Percentiles rank a stretch among this genome's conserved stretches.
Evolutionary conservation across 2,113 vertebrate genomes (phyloP).

Genomic region (Tachuris rubrigastra): DNA sequence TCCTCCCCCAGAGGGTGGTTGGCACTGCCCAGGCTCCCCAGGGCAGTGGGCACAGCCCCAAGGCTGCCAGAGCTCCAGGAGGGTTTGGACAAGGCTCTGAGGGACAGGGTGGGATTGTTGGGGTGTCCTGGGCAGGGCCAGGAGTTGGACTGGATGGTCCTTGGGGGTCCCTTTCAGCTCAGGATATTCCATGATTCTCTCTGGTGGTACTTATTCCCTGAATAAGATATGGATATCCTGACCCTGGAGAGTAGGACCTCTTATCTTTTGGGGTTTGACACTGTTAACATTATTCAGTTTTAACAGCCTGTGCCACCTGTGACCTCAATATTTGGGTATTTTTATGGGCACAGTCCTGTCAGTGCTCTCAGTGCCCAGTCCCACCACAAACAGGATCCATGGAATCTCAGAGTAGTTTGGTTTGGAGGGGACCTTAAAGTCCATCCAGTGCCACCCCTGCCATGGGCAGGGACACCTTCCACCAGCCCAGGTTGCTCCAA

Average conservation of each 20-base stretch:
- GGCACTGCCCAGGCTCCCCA: not conserved
- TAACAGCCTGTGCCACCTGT: not conserved
- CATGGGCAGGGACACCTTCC: not conserved
- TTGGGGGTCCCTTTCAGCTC: rapidly evolving
- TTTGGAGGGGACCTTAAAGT: not conserved
- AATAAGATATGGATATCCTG: not conserved
- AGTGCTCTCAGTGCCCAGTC: not conserved
- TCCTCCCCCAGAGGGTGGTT: not conserved
- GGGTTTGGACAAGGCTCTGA: rapidly evolving
- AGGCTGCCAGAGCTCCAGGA: not conserved
- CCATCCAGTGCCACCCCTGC: not conserved
- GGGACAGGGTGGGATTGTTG: not conserved
- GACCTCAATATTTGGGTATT: rapidly evolving
- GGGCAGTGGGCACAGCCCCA: not conserved
- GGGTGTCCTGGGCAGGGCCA: not conserved
- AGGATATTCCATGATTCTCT: not conserved
- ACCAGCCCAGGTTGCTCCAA: rapidly evolving
- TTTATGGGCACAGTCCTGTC: not conserved
- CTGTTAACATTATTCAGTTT: no score
- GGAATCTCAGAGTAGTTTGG: not conserved
- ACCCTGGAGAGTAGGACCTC: not conserved
- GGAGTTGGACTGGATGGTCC: not conserved
- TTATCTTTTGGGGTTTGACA: rapidly evolving
- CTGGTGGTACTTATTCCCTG: not conserved
- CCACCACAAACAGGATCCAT: not conserved